phyloP scores from a whole-genome alignment of 1,140 invertebrate genomes.

The Magallana gigas region DNA sequence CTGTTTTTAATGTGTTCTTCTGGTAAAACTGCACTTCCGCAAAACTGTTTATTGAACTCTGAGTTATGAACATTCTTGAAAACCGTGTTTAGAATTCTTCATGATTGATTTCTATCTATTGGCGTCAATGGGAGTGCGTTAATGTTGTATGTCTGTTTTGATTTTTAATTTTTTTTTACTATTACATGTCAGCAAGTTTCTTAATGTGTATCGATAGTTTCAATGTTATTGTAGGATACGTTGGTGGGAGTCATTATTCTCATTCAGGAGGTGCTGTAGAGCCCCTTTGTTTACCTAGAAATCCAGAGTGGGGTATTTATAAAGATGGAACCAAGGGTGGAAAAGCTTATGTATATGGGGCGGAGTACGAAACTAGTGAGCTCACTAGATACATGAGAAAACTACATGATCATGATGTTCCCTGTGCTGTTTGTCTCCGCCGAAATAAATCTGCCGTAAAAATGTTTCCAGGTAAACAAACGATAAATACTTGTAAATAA shows the following conservation, averaged over 20 bases:
- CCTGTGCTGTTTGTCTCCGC: background rate
- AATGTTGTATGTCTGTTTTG: no score
- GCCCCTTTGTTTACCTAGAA: background rate
- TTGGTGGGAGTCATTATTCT: background rate
- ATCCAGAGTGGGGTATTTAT: conserved; percentile 13
- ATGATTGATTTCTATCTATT: no score
- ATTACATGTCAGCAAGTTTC: background rate
- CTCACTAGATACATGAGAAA: background rate
- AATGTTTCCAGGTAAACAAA: background rate
- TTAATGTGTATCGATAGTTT: background rate
- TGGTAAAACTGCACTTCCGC: no score
- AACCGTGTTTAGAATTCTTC: no score
- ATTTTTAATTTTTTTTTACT: no score
- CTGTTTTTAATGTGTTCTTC: no score
- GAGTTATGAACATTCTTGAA: no score
- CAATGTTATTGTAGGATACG: background rate
- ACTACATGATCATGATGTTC: background rate
- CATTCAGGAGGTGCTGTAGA: background rate
- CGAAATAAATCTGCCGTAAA: background rate
- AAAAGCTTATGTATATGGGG: background rate
- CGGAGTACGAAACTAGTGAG: background rate
- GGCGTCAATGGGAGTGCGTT: no score
- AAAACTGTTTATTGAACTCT: no score
- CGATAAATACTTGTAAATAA: background rate
- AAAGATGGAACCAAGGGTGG: background rate